Conservation (phyloP, 2,113 vertebrate genomes). For the Barnardius zonarius region DNA sequence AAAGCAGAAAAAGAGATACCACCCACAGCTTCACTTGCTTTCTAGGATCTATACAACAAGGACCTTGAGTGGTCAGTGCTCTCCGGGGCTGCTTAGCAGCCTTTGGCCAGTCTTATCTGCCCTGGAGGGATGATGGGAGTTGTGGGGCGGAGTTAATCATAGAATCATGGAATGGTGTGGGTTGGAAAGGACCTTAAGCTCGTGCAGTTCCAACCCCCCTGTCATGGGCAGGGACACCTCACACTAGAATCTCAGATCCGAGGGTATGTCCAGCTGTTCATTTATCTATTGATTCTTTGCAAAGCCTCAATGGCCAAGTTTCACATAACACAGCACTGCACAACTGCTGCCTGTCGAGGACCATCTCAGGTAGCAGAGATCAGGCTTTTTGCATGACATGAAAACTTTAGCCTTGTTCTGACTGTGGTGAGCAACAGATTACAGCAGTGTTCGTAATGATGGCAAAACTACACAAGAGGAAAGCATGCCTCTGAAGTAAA, state of each 20-base stretch:
- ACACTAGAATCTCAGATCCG: not conserved
- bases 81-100: not conserved
- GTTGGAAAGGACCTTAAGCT: not conserved
- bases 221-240: not conserved
- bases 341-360: not conserved
- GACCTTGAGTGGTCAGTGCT: not conserved
- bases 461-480: not conserved
- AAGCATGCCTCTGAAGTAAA: not conserved
- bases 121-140: accelerated
- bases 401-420: not conserved
- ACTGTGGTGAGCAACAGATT: not conserved
- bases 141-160: not conserved
- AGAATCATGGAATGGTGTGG: not conserved
- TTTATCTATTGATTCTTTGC: not conserved
- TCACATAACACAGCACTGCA: not conserved
- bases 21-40: not conserved
- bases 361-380: not conserved
- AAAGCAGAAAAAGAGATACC: not conserved
- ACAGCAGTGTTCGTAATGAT: not conserved
- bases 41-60: not conserved
- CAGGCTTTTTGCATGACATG: not conserved
- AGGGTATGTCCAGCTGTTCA: not conserved
- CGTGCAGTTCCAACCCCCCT: not conserved
- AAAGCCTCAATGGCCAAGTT: not conserved
- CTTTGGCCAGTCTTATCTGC: not conserved